Conservation (phyloP, 2,888 invertebrate species). For the Pimpla rufipes region DNA sequence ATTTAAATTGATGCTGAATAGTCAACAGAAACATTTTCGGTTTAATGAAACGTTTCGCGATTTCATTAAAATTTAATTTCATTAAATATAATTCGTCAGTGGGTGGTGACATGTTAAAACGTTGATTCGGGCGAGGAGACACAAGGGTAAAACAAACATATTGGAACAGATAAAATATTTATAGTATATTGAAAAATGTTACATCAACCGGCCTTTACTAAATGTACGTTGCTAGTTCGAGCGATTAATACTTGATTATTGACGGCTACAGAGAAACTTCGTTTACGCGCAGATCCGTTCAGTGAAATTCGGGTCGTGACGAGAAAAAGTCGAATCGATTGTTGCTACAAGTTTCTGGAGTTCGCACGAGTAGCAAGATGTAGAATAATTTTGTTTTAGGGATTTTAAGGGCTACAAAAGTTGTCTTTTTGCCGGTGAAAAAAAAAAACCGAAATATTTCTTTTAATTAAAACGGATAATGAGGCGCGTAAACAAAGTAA, state of each 20-base stretch:
- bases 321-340: not conserved
- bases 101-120: not conserved
- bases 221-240: slow-evolving; percentile 12
- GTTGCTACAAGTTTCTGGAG: not conserved
- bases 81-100: no score
- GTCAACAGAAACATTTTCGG: no score
- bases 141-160: slow-evolving; percentile 25
- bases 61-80: no score
- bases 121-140: not conserved
- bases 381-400: not conserved
- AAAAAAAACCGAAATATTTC: no score
- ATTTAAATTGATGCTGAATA: not conserved
- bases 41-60: no score
- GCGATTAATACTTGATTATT: slow-evolving; percentile 27
- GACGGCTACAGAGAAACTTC: not conserved
- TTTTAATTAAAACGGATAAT: no score
- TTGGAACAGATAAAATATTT: slow-evolving; percentile 40
- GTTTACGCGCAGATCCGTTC: not conserved
- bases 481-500: not conserved
- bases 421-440: no score
- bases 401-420: no score
- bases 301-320: not conserved
- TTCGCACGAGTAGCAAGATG: not conserved
- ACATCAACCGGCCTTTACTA: slow-evolving; percentile 30
- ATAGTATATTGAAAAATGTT: slow-evolving; percentile 51